Evolutionary conservation across 2,113 vertebrate genomes (phyloP), one percentile per base, ranked within the genome.

Genomic region (Meriones unguiculatus): DNA sequence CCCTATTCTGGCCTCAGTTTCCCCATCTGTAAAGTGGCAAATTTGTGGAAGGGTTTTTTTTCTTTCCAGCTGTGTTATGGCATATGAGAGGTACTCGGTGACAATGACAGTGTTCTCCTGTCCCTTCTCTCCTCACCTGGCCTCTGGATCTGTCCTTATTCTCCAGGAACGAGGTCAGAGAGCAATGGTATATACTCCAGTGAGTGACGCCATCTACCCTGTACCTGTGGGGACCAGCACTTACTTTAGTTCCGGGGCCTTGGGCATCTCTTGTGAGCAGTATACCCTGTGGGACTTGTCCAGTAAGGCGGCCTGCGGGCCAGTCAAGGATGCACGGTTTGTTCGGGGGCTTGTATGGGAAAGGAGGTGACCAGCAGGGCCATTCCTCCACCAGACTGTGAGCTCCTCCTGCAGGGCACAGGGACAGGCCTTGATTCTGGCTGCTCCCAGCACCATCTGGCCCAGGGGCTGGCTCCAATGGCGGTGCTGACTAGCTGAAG

Each of bases 1-100:
- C 93, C 85, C n/a, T 87, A 59, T 90, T 64, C 87, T 35, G 7
- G 50, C 25, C 72, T 69, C 25, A 93, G 76, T 87, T 11, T 89
- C 7, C 28, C 70, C 59, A 46, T 87, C 54, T 95, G 59, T 90
- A 50, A 77, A 93, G 41, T 69, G 52, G 57, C 86, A 76, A 38
- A 9, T 14, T 82, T 92, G 59, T 35, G 85, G 59, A 62, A 57
- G 32, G 50, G 50, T 89, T 67, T 73, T 65, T n/a, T 72, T n/a
- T 72, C 28, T 57, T 65, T 88, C 87, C 30, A 41, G 57, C 14
- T 87, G 50, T 85, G 69, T 59, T 41, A 72, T 15, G 5, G 18
- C 15, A 5, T 73, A 52, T 57, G 30, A 87, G 94, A 81, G 78
- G 38, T 3, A 77, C 46, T 50, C 25, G 65, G 10, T 0, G 0